A percentile compares a stretch with the other conserved stretches of the same genome.
Evolutionary conservation across 2,113 vertebrate species (phyloP).

Genomic region (Isurus oxyrinchus): DNA sequence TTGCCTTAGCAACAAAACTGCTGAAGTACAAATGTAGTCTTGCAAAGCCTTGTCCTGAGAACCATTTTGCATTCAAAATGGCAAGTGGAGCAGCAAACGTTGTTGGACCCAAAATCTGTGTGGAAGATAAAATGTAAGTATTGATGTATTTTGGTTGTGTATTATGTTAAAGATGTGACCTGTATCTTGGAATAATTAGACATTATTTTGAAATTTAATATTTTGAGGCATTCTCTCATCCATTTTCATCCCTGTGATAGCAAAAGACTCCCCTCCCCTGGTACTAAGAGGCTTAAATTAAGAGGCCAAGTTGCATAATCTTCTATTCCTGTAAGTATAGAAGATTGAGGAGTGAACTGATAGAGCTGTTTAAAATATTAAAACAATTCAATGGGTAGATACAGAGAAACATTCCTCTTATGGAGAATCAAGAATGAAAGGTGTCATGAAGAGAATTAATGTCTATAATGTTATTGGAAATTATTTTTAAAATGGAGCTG

Average conservation of each 20-base stretch:
- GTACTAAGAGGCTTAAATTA: not conserved
- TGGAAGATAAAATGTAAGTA: conserved; percentile 87
- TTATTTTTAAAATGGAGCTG: too few species aligned
- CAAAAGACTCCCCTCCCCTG: not conserved
- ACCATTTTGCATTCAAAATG: conserved; percentile 90
- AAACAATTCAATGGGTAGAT: not conserved
- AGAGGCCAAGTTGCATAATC: not conserved
- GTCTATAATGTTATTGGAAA: too few species aligned
- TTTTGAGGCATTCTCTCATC: not conserved
- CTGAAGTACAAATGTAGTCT: conserved; percentile 75
- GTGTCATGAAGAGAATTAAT: too few species aligned
- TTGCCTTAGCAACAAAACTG: conserved; percentile 63
- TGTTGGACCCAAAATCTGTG: conserved; percentile 87
- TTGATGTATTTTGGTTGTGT: conserved; percentile 13
- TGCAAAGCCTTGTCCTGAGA: conserved; percentile 76
- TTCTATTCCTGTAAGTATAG: not conserved
- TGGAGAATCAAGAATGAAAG: not conserved
- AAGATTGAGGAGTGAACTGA: not conserved
- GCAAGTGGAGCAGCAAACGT: conserved; percentile 90
- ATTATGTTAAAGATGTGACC: not conserved
- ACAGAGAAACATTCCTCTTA: not conserved
- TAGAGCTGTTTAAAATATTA: not conserved
- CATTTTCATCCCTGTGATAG: not conserved
- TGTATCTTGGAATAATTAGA: not conserved
- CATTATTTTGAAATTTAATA: not conserved